Evolutionary conservation across 2,113 vertebrate genomes (phyloP).

Genomic region (Strix aluco): DNA sequence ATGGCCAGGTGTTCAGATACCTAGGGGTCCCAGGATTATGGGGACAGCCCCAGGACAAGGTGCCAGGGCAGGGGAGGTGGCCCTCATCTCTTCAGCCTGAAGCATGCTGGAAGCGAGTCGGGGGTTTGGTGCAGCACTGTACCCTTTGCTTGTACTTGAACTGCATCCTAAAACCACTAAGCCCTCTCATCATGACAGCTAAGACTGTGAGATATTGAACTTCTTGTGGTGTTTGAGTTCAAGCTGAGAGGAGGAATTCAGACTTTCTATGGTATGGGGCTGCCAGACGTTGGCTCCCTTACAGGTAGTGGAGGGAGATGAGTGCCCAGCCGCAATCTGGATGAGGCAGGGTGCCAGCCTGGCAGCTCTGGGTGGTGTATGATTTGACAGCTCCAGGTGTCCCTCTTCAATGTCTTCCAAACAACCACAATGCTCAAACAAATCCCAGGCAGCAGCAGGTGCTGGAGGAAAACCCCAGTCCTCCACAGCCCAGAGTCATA

Average conservation of each 20-base stretch:
- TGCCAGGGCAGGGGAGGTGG: not conserved
- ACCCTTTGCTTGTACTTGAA: not conserved
- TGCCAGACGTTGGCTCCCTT: not conserved
- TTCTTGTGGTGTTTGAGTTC: not conserved
- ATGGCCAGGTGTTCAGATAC: not conserved
- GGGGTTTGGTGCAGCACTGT: not conserved
- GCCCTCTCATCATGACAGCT: not conserved
- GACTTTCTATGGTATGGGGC: not conserved
- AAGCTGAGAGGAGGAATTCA: not conserved
- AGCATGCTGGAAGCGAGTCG: fast-evolving
- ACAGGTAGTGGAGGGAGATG: fast-evolving
- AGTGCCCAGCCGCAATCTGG: not conserved
- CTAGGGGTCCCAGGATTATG: fast-evolving
- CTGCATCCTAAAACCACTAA: not conserved
- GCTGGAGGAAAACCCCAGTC: not conserved
- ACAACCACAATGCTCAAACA: not conserved
- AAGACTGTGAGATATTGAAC: not conserved
- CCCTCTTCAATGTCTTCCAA: constrained; percentile 19
- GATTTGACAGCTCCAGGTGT: constrained; percentile 9
- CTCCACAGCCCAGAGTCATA: not conserved
- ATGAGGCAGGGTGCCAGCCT: not conserved
- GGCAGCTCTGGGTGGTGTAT: not conserved
- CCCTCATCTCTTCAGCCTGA: not conserved
- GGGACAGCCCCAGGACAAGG: not conserved
- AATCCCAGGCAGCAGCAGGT: not conserved